These are phyloP conservation scores for Garra rufa DNA, from an alignment of 2,113 vertebrate genomes.

Conservation along the genomic window DNA sequence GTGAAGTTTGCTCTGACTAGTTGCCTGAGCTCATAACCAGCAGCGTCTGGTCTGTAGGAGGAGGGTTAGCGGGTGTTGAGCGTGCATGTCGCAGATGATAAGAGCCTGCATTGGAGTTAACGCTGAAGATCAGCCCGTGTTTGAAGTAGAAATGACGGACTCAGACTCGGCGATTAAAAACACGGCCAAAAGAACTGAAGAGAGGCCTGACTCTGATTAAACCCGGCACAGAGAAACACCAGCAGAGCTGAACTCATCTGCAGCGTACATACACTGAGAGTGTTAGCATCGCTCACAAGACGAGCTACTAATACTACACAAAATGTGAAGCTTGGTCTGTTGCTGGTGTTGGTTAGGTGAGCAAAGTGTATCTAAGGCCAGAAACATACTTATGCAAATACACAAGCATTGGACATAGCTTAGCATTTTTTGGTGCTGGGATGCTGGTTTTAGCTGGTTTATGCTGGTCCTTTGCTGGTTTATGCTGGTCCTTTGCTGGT, in stretches of 20 bases:
- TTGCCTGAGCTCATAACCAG: conserved; percentile 16
- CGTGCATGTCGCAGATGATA: conserved; percentile 10
- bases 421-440: too few species aligned
- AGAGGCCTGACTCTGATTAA: conserved; percentile 3
- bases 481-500: too few species aligned
- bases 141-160: conserved; percentile 32
- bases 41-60: neutral
- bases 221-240: neutral
- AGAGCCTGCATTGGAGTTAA: conserved; percentile 21
- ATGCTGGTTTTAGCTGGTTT: too few species aligned
- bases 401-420: neutral
- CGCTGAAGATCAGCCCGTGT: conserved; percentile 35
- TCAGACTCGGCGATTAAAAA: conserved; percentile 33
- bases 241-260: neutral
- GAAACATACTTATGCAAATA: neutral
- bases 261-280: neutral
- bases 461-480: too few species aligned
- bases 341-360: neutral
- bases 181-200: conserved; percentile 22
- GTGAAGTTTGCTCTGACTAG: conserved; percentile 2
- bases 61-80: conserved; percentile 5
- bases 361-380: neutral
- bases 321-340: neutral
- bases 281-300: neutral
- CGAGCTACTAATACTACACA: neutral